These are phyloP conservation scores for Gandaritis pyraliata DNA, from an alignment of 2,888 invertebrate genomes.

Conservation along the genomic window DNA sequence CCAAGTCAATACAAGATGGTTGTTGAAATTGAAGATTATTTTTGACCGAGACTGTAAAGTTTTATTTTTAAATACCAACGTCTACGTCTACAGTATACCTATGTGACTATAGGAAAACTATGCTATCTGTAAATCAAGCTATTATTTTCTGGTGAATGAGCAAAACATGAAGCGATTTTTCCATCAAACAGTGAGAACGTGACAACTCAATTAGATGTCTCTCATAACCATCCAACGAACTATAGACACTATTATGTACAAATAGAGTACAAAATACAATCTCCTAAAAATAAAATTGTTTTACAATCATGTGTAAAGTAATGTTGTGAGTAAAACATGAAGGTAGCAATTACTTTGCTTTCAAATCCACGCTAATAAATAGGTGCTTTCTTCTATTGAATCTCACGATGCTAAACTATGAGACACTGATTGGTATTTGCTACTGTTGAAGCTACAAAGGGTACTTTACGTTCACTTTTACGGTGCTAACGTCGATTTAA, in stretches of 20 bases:
- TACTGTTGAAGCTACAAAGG: conserved; percentile 6
- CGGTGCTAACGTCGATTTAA: background rate
- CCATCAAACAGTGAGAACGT: conserved; percentile 37
- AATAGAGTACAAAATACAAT: conserved; percentile 30
- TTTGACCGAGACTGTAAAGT: no score
- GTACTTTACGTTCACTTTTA: background rate
- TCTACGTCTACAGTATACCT: no score
- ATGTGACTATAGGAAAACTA: background rate
- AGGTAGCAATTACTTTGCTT: conserved; percentile 64
- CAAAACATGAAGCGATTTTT: conserved; percentile 26
- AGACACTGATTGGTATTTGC: conserved; percentile 25
- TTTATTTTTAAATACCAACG: no score
- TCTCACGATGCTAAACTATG: conserved; percentile 48
- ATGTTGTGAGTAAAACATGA: conserved; percentile 37
- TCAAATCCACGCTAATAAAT: conserved; percentile 49
- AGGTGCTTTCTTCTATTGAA: conserved; percentile 50
- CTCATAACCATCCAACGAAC: conserved; percentile 8
- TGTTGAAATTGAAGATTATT: no score
- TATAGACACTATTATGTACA: conserved; percentile 6
- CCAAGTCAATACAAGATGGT: no score
- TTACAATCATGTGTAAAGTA: conserved; percentile 31
- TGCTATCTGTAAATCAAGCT: conserved; percentile 3
- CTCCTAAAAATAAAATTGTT: conserved; percentile 21
- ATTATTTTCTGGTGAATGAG: conserved; percentile 7
- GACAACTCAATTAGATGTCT: conserved; percentile 29